Percentiles rank a stretch among this genome's conserved stretches.
phyloP scores from a whole-genome alignment of 53 echinoderm and acorn worm species.

The Zoroaster sp. region DNA sequence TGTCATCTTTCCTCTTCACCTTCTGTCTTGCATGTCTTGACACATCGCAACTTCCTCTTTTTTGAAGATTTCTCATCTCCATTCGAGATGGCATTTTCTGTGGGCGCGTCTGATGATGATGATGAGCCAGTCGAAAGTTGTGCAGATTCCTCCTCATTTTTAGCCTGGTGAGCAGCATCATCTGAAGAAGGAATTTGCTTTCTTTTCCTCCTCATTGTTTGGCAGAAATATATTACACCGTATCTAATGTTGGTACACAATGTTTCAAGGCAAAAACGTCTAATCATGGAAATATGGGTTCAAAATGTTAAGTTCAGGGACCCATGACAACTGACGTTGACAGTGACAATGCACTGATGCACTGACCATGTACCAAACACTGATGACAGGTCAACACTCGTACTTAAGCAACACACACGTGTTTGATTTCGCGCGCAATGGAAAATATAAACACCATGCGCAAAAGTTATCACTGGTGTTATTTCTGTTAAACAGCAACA shows the following conservation, averaged over 20 bases:
- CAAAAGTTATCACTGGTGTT: not conserved
- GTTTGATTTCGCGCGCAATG: not conserved
- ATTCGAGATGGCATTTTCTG: no score
- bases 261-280: not conserved
- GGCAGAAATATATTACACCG: not conserved
- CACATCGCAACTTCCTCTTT: not conserved
- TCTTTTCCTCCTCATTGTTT: slow-evolving; percentile 12
- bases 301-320: no score
- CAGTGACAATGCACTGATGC: not conserved
- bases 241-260: not conserved
- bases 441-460: slow-evolving; percentile 14
- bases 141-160: not conserved
- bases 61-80: not conserved
- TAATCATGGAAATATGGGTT: not conserved
- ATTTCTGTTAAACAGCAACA: no score
- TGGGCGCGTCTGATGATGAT: no score
- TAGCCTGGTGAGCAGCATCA: not conserved
- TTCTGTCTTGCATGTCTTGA: not conserved
- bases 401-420: slow-evolving; percentile 4
- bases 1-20: not conserved
- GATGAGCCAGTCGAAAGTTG: no score
- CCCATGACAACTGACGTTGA: no score
- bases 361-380: not conserved
- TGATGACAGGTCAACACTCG: not conserved
- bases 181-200: not conserved